Conservation (phyloP, 2,888 invertebrate species). For the Gymnoscelis rufifasciata region DNA sequence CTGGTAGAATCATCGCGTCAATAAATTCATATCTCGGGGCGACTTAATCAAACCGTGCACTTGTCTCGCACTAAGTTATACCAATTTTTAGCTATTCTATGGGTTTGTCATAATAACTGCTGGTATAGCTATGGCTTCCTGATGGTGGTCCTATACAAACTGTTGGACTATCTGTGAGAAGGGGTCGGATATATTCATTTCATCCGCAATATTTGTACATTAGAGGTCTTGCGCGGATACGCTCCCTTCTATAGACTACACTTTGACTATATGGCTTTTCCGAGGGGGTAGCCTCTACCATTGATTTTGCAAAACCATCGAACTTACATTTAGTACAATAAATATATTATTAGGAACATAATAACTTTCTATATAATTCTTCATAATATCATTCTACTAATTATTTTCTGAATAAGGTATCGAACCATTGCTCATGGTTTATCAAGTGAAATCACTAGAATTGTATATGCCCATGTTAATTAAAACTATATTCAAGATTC, state of each 20-base stretch:
- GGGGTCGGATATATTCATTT: constrained; percentile 73
- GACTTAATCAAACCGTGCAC: constrained; percentile 73
- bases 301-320: constrained; percentile 6
- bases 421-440: no score
- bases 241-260: constrained; percentile 54
- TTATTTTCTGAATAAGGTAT: no score
- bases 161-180: constrained; percentile 19
- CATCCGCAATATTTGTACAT: constrained; percentile 79
- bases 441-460: no score
- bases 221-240: constrained; percentile 75
- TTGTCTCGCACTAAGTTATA: constrained; percentile 37
- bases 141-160: constrained; percentile 17
- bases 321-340: no score
- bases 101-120: constrained; percentile 17
- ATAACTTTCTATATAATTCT: no score
- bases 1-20: constrained; percentile 46
- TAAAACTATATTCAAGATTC: no score
- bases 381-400: no score
- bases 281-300: constrained; percentile 46
- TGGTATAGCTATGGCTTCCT: constrained; percentile 10
- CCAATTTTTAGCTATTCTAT: background rate
- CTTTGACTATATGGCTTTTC: constrained; percentile 60
- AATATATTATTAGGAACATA: no score
- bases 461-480: no score
- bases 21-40: constrained; percentile 64